Evolutionary conservation across 2,113 vertebrate genomes (phyloP), one percentile per base, ranked within the genome.

Genomic region (Odobenus rosmarus): DNA sequence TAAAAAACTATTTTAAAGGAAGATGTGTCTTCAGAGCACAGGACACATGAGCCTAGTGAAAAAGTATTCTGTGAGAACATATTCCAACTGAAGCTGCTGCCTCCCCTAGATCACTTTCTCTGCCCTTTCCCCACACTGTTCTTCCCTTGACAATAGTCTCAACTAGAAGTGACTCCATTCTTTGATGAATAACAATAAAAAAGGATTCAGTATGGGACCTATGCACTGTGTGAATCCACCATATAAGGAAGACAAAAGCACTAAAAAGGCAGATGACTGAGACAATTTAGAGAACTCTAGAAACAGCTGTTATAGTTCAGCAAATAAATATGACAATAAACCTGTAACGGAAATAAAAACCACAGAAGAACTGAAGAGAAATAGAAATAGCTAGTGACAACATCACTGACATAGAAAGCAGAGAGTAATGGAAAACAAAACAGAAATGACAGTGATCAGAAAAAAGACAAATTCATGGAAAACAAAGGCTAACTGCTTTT

Each of bases 401-500:
- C 39, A 91, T 71, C 36, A 31, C 26, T 57, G 39, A 82, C 39
- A 42, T 31, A 11, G n/a, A 81, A 86, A 72, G 64, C 16, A 42
- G 53, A 84, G 24, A 57, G 42, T 39, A 39, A 49, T 3, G 15
- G 53, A 80, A 71, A 86, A 61, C 10, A 51, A 28, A 59, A n/a
- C 67, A 71, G 51, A 69, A 21, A 74, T 76, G 36, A 39, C 9
- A 28, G 16, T 49, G 6, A 86, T 80, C 85, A 79, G 51, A 91
- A 77, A 64, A 80, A 61, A 74, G 82, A 86, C 49, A 26, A 86
- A 79, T 21, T 46, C 42, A 90, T 24, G 36, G 33, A 85, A 90
- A 67, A 95, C 81, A 86, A 79, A 86, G 72, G 53, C 61, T 84
- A 72, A 64, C 3, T 59, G 51, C 8, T 24, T 59, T 28, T 36